Base-by-base conservation (phyloP, 1,140 invertebrate species). In the Colletes latitarsis region DNA sequence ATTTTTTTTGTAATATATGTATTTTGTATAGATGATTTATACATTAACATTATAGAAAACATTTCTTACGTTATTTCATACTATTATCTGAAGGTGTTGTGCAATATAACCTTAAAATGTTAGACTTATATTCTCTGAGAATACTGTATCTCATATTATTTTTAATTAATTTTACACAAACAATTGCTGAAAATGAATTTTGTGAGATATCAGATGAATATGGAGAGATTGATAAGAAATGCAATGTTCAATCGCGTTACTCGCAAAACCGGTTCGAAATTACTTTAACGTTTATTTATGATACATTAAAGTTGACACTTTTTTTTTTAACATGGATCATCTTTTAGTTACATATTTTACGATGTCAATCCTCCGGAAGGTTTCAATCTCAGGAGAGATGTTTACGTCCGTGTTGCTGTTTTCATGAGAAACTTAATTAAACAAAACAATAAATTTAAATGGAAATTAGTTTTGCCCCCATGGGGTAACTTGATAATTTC, bases 301-400 rank as follows among this genome's bases (percentile, higher is more conserved):
- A 30, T 30, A 6, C 12, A 41, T 66, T 69, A 8, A 17, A 70
- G 57, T 76, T 55, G 43, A 70, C 1, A 43, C 15, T 17, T 41
- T 62, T 0, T 62, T 0, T 76, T 15, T 73, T 78, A 52, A 67
- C 57, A 57, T 14, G 66, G 46, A 72, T 43, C 68, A 10, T 86
- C 72, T 92, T 91, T 30, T 78, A 96, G 95, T 84, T 97, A 96
- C 89, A 92, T 99, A 71, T 94, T 99, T 43, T 99, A 99, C 92
- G 97, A 99, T 93, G 96, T 99, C 0, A 99, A 99, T 94, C 96
- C 96, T 21, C 96, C 97, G 3, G 98, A 99, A 95, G 99, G 99
- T 0, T 99, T 99, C 90, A 99, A 99, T 94, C 94, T 99, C 77
- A 94, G 98, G 68, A 94, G 98, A 81, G 99, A 99, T 95, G 98